A percentile compares a stretch with the other conserved stretches of the same genome.
Evolutionary conservation across 2,888 invertebrate species (phyloP).

Genomic region (Drosophila maculinotata): DNA sequence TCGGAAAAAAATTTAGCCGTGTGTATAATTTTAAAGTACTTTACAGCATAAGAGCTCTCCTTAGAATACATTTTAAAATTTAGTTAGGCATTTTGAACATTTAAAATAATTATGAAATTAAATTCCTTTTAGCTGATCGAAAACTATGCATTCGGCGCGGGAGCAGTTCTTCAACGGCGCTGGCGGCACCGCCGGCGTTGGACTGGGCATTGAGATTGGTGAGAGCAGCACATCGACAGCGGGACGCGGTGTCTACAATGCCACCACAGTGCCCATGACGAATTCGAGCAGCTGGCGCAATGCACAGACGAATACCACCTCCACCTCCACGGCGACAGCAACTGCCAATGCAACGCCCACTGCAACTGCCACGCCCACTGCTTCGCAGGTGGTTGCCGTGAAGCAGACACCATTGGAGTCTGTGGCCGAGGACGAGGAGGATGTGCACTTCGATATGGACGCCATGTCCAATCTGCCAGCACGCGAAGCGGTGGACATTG

Average conservation of each 20-base stretch:
- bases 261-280: constrained; percentile 75
- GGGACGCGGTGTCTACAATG: constrained; percentile 73
- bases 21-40: too few relatives aligned
- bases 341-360: constrained; percentile 2
- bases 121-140: constrained; percentile 49
- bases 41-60: too few relatives aligned
- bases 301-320: constrained; percentile 32
- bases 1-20: too few relatives aligned
- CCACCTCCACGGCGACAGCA: too few relatives aligned
- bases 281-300: constrained; percentile 56
- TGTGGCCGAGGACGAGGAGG: constrained; percentile 56
- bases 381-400: neutral
- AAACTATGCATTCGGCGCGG: constrained; percentile 74
- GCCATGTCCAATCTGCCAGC: constrained; percentile 83
- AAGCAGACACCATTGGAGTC: constrained; percentile 53
- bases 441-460: constrained; percentile 47
- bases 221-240: constrained; percentile 45
- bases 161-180: constrained; percentile 77
- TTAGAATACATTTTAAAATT: too few relatives aligned
- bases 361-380: constrained; percentile 5
- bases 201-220: constrained; percentile 74
- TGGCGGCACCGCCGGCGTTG: constrained; percentile 62
- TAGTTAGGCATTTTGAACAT: too few relatives aligned
- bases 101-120: neutral
- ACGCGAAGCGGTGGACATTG: constrained; percentile 88